These are phyloP conservation scores for Psilopogon haemacephalus DNA, from an alignment of 2,113 vertebrate species.

Conservation along the genomic window DNA sequence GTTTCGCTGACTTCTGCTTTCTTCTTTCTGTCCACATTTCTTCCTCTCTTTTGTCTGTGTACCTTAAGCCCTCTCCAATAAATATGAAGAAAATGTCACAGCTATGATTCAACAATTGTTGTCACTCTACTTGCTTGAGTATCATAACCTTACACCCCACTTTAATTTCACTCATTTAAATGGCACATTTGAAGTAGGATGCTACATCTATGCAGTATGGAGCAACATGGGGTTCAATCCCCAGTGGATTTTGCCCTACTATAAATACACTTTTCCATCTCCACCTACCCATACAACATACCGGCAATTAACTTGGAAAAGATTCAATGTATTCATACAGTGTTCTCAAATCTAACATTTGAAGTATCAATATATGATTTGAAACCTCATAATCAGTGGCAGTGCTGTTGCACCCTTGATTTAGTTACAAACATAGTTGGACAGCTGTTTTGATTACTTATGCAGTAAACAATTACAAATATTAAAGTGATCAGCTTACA, in stretches of 20 bases:
- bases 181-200: background rate
- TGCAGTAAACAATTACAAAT: background rate
- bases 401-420: background rate
- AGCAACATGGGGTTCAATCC: background rate
- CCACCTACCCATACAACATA: background rate
- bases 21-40: background rate
- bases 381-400: background rate
- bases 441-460: background rate
- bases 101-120: background rate
- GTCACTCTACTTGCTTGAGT: background rate
- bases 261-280: background rate
- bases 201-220: background rate
- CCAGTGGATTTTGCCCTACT: background rate
- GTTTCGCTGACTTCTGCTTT: background rate
- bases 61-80: background rate
- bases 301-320: background rate
- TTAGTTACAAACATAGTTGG: background rate
- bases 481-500: background rate
- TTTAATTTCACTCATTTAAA: background rate
- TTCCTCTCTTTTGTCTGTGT: background rate
- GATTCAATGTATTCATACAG: background rate
- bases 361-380: background rate
- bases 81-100: background rate
- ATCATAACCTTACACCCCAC: background rate
- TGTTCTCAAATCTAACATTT: background rate